Base-by-base conservation (phyloP, 2,888 invertebrate genomes). In the Perdita meconis region DNA sequence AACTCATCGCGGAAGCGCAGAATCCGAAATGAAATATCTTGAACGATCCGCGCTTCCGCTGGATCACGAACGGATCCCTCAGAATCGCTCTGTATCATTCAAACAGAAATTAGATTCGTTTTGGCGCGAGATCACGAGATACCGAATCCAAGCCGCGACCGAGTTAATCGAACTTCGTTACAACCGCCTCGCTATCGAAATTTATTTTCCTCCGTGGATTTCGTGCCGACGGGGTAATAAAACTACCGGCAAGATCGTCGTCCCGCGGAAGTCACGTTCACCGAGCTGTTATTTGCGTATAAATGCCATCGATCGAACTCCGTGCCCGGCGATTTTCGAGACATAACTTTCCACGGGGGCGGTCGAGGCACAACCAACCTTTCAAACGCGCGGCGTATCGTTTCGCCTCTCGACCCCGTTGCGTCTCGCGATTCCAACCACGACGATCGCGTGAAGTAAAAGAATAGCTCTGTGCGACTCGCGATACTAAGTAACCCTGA, bases 221-320 rank as follows among this genome's bases (percentile, higher is more conserved):
- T 61, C 61, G 55, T 66, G 60, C 44, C 42, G 30, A 8, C 12
- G 3, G 2, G 19, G 26, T 22, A 60, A 75, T 75, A 72, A 65
- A 72, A 16, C 53, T 34, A 38, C n/a, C 38, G 13, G 60, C 34
- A 12, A 64, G 57, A 64, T 59, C 73, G 65, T 57, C 56, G 56
- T 55, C 30, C 40, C 8, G 19, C 65, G 47, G 55, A 47, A 50
- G 38, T 70, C 64, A 63, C 61, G 75, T 81, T 36, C 47, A 19
- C 34, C 55, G 24, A n/a, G 57, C 51, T 66, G 71, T 75, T 82
- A 75, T 81, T 75, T 68, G 68, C 71, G 68, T 64, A 64, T 60
- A 81, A 79, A 75, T 67, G 68, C 22, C 44, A 53, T 63, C 65
- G 75, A 82, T 66, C 71, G 38, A 51, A 40, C 44, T 19, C 24